Base-by-base conservation (phyloP, 2,113 vertebrate species). In the Rhinopomastus cyanomelas region DNA sequence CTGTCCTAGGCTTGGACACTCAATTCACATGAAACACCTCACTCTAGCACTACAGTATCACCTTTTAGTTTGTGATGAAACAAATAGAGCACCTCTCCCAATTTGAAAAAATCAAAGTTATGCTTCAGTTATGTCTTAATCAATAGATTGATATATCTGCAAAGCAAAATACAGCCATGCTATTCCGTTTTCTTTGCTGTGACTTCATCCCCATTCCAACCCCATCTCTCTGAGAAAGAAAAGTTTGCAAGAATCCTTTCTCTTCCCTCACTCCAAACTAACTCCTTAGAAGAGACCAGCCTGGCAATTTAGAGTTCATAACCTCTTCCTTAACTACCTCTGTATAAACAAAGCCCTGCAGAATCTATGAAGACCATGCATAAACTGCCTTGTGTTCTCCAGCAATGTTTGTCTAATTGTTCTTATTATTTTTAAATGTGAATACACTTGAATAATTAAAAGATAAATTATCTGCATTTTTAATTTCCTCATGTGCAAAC, bases 371-470 rank as follows among this genome's bases (percentile, higher is more conserved):
- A 66, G 27, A 34, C 22, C 65, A 16, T 23, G 42, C 79, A 92
- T 52, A 88, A 86, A 46, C 23, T 66, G 18, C 21, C 13, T 74
- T 16, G 7, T 62, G 36, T 32, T 88, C 69, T 68, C 34, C 86
- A 88, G 68, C 36, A 83, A 85, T 0, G 0, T 29, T 72, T 68
- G 19, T 20, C 85, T 80, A 80, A 85, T 80, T 72, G 56, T 39
- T 66, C 56, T 32, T 69, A 56, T 19, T 68, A 61, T 8, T 53
- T 89, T 75, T 1, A 83, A 82, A 76, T 37, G 9, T 22, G 71
- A 94, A 78, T 78, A 51, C 23, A 32, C 12, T 51, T 48, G n/a
- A 92, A 79, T 42, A 91, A 72, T 57, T 62, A 77, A 67, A 10
- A 60, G 32, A 57, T 59, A 73, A 44, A 36, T 22, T 6, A 30